Conservation (phyloP, 2,113 vertebrate genomes). For the Nicator chloris region DNA sequence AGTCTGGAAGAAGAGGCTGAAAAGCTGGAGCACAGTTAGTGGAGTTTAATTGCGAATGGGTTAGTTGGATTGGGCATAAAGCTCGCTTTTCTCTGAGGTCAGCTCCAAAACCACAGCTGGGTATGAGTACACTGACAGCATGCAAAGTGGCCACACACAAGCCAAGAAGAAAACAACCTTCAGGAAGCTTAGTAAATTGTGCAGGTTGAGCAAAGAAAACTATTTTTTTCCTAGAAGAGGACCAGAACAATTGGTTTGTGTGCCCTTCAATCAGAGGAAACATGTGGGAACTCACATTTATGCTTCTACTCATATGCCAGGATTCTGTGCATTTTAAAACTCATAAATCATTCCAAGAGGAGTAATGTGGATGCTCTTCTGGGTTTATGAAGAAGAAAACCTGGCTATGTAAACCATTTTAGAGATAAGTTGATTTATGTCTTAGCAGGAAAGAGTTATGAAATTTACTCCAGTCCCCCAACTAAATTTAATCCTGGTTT, state of each 20-base stretch:
- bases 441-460: slow-evolving; percentile 7
- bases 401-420: slow-evolving; percentile 9
- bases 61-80: background rate
- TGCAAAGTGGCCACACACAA: slow-evolving; percentile 17
- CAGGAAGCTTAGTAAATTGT: background rate
- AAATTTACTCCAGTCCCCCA: slow-evolving; percentile 4
- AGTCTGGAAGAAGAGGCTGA: background rate
- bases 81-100: background rate
- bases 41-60: slow-evolving; percentile 10
- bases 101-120: slow-evolving; percentile 1
- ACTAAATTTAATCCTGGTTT: slow-evolving; percentile 29
- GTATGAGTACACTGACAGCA: background rate
- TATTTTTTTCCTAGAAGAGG: background rate
- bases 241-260: background rate
- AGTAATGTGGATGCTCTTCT: background rate
- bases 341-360: slow-evolving; percentile 4
- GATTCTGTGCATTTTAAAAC: slow-evolving; percentile 15
- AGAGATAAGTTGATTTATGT: slow-evolving; percentile 16
- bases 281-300: background rate
- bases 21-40: slow-evolving; percentile 19
- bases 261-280: background rate
- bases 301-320: background rate
- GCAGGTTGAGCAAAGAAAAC: background rate
- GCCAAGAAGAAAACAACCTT: background rate
- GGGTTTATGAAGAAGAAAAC: slow-evolving; percentile 33